A percentile compares a stretch with the other conserved stretches of the same genome.
Conservation (phyloP, 2,113 vertebrate species). For the Geothlypis trichas region DNA sequence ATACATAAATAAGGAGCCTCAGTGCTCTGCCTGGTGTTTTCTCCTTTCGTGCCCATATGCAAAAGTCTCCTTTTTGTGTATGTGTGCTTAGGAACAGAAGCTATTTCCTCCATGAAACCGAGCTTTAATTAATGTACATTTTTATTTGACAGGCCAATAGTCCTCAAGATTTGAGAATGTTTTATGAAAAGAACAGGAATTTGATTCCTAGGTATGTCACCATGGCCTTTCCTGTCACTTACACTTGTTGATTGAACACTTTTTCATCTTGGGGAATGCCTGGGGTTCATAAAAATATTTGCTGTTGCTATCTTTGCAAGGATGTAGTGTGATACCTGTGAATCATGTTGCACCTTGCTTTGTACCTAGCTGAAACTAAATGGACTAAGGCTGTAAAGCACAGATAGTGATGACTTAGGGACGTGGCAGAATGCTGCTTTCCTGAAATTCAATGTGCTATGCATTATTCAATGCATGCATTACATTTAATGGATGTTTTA, state of each 20-base stretch:
- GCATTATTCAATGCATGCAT: neutral
- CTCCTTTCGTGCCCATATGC: neutral
- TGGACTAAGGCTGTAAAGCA: neutral
- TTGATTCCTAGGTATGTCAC: constrained; percentile 89
- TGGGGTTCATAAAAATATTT: neutral
- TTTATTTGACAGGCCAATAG: constrained; percentile 87
- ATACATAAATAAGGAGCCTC: neutral
- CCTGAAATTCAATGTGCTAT: neutral
- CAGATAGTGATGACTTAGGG: neutral
- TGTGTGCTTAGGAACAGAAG: neutral
- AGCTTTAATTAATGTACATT: constrained; percentile 44
- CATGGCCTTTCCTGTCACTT: neutral
- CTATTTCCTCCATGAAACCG: neutral
- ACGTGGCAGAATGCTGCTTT: neutral
- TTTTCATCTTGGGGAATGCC: neutral
- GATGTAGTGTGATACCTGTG: neutral
- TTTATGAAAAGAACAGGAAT: constrained; percentile 96
- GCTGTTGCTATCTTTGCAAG: neutral
- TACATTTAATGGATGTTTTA: neutral
- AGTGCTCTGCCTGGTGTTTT: neutral
- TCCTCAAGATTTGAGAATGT: constrained; percentile 95
- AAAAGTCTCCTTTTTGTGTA: neutral
- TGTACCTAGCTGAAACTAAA: neutral
- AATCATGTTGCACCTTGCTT: neutral
- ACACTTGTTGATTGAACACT: neutral